phyloP scores from a whole-genome alignment of 1,140 invertebrate species.

The Plutomurus gul region DNA sequence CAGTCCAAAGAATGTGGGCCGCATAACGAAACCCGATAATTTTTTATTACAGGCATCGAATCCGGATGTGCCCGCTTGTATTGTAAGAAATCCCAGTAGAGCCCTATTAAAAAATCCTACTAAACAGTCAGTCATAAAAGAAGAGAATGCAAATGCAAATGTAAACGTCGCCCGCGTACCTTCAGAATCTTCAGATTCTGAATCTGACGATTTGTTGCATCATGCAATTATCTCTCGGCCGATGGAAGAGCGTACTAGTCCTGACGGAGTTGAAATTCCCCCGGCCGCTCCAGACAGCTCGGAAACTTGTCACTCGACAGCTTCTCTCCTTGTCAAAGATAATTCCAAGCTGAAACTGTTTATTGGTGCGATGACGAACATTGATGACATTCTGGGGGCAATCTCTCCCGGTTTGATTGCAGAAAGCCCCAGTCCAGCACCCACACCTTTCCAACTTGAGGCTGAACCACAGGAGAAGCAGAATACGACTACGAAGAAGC shows the following conservation, averaged over 20 bases:
- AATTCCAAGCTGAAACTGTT: constrained; percentile 60
- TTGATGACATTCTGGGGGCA: constrained; percentile 76
- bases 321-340: background rate
- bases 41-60: no score
- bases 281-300: constrained; percentile 52
- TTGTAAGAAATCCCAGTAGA: constrained; percentile 39
- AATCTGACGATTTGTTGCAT: constrained; percentile 45
- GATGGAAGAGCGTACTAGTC: constrained; percentile 76
- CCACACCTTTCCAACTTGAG: constrained; percentile 42
- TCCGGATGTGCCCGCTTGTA: constrained; percentile 61
- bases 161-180: constrained; percentile 54
- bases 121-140: constrained; percentile 6
- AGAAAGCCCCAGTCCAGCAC: constrained; percentile 44
- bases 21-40: no score
- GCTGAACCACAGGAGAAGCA: no score
- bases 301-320: background rate
- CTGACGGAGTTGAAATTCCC: constrained; percentile 68
- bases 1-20: no score
- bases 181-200: constrained; percentile 53
- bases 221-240: constrained; percentile 57
- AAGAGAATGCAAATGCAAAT: background rate
- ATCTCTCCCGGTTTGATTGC: constrained; percentile 49
- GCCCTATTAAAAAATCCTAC: constrained; percentile 25
- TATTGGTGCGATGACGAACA: constrained; percentile 78
- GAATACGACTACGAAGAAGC: background rate